phyloP scores from a whole-genome alignment of 2,888 invertebrate species.

The Fragum fragum region DNA sequence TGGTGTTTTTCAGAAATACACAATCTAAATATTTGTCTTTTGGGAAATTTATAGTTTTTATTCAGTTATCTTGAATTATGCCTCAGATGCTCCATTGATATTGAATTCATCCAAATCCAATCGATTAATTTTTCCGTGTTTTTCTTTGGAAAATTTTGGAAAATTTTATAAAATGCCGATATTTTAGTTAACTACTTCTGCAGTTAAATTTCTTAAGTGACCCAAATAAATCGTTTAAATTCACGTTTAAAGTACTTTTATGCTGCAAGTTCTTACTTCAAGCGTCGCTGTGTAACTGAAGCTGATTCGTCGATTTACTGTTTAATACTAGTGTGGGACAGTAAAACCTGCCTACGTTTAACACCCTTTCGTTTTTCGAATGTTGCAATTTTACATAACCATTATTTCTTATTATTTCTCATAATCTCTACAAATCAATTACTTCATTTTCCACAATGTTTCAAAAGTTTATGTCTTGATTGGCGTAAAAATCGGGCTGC shows the following conservation, averaged over 20 bases:
- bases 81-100: background rate
- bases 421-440: too few relatives aligned
- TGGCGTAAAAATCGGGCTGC: too few relatives aligned
- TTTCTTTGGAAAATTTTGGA: background rate
- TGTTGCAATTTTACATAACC: too few relatives aligned
- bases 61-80: too few relatives aligned
- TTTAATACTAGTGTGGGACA: background rate
- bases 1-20: background rate
- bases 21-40: background rate
- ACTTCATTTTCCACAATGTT: too few relatives aligned
- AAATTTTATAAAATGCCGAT: background rate
- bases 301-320: background rate
- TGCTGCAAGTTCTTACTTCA: background rate
- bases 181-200: background rate
- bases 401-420: too few relatives aligned
- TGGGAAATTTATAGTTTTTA: background rate
- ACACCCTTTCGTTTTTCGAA: background rate
- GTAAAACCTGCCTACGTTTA: background rate
- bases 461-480: too few relatives aligned
- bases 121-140: background rate
- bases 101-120: background rate
- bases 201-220: background rate
- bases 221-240: background rate
- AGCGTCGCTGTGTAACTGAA: background rate
- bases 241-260: background rate